A percentile compares a stretch with the other conserved stretches of the same genome.
These are phyloP conservation scores for Sarcophaga bullata DNA, from an alignment of 1,140 invertebrate genomes.

Conservation along the genomic window DNA sequence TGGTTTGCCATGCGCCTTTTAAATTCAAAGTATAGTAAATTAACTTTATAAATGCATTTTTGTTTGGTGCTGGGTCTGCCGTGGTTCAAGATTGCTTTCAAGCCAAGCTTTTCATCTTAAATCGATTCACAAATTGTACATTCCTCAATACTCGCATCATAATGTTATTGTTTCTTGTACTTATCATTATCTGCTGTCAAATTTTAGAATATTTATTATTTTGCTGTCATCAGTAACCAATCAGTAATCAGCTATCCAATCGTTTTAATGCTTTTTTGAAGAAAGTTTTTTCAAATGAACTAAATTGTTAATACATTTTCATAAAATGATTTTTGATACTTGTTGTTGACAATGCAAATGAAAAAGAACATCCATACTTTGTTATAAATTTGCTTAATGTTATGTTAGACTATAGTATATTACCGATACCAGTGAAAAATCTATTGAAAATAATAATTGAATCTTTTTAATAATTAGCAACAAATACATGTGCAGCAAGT, in stretches of 20 bases:
- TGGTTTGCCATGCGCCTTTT: neutral
- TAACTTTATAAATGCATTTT: neutral
- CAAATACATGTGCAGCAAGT: constrained; percentile 68
- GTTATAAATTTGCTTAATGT: neutral
- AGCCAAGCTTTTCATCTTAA: neutral
- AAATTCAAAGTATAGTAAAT: neutral
- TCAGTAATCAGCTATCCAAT: neutral
- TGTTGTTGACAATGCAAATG: neutral
- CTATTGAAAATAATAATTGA: neutral
- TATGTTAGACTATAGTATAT: neutral
- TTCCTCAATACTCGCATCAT: neutral
- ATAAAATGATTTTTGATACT: neutral
- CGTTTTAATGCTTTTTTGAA: neutral
- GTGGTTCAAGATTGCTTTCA: constrained; percentile 8
- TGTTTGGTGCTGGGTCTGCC: neutral
- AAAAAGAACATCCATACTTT: neutral
- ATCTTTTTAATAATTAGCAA: constrained; percentile 60
- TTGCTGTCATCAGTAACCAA: neutral
- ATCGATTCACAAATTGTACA: neutral
- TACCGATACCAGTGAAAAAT: neutral
- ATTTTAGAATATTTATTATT: neutral
- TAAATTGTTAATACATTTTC: no score
- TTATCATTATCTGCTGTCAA: constrained; percentile 38
- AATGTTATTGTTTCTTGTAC: neutral
- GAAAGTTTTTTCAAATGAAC: neutral